Evolutionary conservation across 2,888 invertebrate genomes (phyloP).

Genomic region (Iphiclides podalirius): DNA sequence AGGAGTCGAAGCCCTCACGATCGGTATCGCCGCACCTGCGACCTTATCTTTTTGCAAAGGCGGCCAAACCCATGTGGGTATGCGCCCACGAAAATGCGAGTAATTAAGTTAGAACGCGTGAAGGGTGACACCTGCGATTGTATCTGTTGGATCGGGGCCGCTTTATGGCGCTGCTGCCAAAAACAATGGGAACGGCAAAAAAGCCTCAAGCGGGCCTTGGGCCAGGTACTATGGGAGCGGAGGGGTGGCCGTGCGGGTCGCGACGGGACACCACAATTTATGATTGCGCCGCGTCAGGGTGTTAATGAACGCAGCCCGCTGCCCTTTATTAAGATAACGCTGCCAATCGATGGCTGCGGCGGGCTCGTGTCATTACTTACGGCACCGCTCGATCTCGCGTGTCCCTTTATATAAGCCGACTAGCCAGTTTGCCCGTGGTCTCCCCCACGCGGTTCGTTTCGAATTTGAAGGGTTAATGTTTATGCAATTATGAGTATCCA

Average conservation of each 20-base stretch:
- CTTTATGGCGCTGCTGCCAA: slow-evolving; percentile 69
- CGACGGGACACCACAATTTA: slow-evolving; percentile 76
- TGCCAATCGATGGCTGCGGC: slow-evolving; percentile 56
- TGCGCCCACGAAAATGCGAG: slow-evolving; percentile 61
- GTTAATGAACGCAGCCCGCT: slow-evolving; percentile 78
- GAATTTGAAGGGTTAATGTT: no score
- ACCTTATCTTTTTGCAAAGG: slow-evolving; percentile 46
- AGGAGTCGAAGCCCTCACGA: slow-evolving; percentile 48
- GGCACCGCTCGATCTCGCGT: slow-evolving; percentile 67
- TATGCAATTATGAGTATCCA: no score
- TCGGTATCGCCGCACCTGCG: slow-evolving; percentile 64
- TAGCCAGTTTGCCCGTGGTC: slow-evolving; percentile 58
- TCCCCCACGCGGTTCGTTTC: no score
- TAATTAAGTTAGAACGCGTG: slow-evolving; percentile 73
- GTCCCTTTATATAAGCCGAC: slow-evolving; percentile 53
- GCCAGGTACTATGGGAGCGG: slow-evolving; percentile 52
- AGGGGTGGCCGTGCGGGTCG: slow-evolving; percentile 67
- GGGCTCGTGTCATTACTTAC: slow-evolving; percentile 68
- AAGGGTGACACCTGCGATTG: slow-evolving; percentile 71
- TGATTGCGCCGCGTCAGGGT: slow-evolving; percentile 76
- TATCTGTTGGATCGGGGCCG: slow-evolving; percentile 67
- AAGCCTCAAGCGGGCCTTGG: slow-evolving; percentile 46
- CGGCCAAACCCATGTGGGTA: slow-evolving; percentile 41
- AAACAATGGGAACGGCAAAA: slow-evolving; percentile 78
- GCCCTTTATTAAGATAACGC: slow-evolving; percentile 79